Base-by-base conservation (phyloP, 2,888 invertebrate species). In the Volucella zonaria region DNA sequence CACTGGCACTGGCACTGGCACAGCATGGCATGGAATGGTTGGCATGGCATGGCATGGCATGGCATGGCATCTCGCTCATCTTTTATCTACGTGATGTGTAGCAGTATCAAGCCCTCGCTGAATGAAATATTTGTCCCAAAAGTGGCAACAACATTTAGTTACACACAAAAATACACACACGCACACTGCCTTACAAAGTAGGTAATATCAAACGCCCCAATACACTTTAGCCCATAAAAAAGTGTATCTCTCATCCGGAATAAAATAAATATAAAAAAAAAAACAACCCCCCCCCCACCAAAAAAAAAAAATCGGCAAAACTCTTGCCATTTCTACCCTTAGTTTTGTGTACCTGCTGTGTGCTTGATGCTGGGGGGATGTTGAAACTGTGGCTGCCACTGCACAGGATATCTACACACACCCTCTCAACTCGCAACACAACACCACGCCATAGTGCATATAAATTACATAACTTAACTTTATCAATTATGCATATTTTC, bases 401-500 rank as follows among this genome's bases (percentile, higher is more conserved):
- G 38, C 70, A 49, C 11, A 14, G 51, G 11, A 61, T 62, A 75
- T 47, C 47, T 31, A 47, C 42, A 23, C 42, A 47, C 15, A 61
- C 12, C 11, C 31, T 67, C 23, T 47, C 42, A 59, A 61, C 61
- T 43, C 18, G 3, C 18, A 23, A 23, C 18, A 23, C 14, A 52
- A 61, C 45, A 59, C 52, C 62, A 42, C 40, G 54, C 47, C 64
- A 81, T 76, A 77, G 85, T 85, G 81, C 85, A 85, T 85, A 86
- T 82, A 86, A 82, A 86, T 87, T 87, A 86, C 78, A 85, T 82
- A 86, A 74, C 82, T 82, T 86, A 87, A 87, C 83, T 86, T 81
- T 80, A 82, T 87, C 86, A 87, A 87, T 87, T 87, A 87, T 87
- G 87, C 86, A 86, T 86, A 86, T 87, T 87, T 87, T 87, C 87